A percentile compares a stretch with the other conserved stretches of the same genome.
Evolutionary conservation across 2,888 invertebrate species (phyloP).

Genomic region (Sphaerophoria taeniata): DNA sequence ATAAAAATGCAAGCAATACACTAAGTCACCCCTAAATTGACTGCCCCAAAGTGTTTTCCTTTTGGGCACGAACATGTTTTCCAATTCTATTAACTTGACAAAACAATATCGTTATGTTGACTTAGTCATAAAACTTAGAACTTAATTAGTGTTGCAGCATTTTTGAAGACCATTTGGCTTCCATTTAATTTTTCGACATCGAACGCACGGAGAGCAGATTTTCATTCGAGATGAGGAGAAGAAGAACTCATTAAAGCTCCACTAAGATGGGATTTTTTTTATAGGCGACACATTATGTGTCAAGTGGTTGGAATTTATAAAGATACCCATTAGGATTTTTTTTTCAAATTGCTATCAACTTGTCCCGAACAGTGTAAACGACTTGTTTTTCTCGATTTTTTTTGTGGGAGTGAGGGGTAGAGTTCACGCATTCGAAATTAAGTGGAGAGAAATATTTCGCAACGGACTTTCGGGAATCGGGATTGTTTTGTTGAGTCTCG

Average conservation of each 20-base stretch:
- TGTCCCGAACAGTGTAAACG: slow-evolving; percentile 13
- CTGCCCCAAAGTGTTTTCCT: slow-evolving; percentile 46
- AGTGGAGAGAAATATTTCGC: slow-evolving; percentile 72
- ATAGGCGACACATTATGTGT: slow-evolving; percentile 66
- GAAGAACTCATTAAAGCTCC: slow-evolving; percentile 47
- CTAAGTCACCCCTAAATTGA: slow-evolving; percentile 28
- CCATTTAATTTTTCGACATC: slow-evolving; percentile 53
- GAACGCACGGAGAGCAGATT: slow-evolving; percentile 2
- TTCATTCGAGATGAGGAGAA: not conserved
- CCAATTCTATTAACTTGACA: slow-evolving; percentile 65
- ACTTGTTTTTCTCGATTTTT: slow-evolving; percentile 18
- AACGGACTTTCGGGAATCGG: slow-evolving; percentile 53
- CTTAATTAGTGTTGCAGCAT: slow-evolving; percentile 66
- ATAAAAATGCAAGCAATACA: slow-evolving; percentile 30
- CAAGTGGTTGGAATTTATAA: slow-evolving; percentile 72
- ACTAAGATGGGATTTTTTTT: slow-evolving; percentile 39
- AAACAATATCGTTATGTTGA: slow-evolving; percentile 72
- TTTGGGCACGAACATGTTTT: slow-evolving; percentile 21
- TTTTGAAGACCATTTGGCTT: slow-evolving; percentile 61
- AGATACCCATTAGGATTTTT: slow-evolving; percentile 64
- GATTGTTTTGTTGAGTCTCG: slow-evolving; percentile 5
- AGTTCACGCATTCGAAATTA: slow-evolving; percentile 72
- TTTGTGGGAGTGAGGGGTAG: slow-evolving; percentile 62
- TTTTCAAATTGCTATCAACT: slow-evolving; percentile 8
- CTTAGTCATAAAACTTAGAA: slow-evolving; percentile 66